Evolutionary conservation across 2,888 invertebrate genomes (phyloP), one percentile per base, ranked within the genome.

Genomic region (Glaucopsyche alexis): DNA sequence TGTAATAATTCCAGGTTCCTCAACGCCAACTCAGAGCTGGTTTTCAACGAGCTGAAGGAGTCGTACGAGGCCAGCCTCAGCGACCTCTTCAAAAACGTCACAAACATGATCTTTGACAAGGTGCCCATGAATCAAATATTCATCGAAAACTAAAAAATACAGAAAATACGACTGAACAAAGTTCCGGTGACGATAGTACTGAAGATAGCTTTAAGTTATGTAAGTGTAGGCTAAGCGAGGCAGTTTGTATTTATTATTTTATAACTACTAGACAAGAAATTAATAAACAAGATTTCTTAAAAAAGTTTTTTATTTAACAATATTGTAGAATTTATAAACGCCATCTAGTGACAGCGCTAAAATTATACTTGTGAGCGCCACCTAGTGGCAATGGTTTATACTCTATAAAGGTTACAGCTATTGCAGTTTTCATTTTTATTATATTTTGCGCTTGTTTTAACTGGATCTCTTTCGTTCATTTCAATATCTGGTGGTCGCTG

Each of bases 21-120:
- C n/a, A 95, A 95, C 81, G 94, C 95, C 50, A 95, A 96, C 81
- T 94, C 95, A 70, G 94, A 95, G 40, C 85, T 94, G 0, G 94
- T 96, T 1, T 95, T 95, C 85, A 94, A 94, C 78, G 95, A 95
- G 80, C 84, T 96, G 47, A 95, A 95, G 81, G 91, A 91, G 0
- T 94, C 95, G 0, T 96, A 96, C 83, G 95, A 96, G 79, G 94
- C 94, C 74, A 94, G 95, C 11, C 94, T 96, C 74, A 95, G 95
- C 66, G 81, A 94, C 0, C 94, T 96, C 0, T 96, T 96, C 85
- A 90, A 93, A 55, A 94, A 95, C 69, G 91, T 96, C 14, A 94
- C 94, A 0, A 96, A 96, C 80, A 92, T 94, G 78, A 93, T 96
- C 77, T 96, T 96, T 80, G 94, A 94, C 75, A 94, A 94, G 79